phyloP scores from a whole-genome alignment of 2,888 invertebrate genomes.

The Xestobium rufovillosum region DNA sequence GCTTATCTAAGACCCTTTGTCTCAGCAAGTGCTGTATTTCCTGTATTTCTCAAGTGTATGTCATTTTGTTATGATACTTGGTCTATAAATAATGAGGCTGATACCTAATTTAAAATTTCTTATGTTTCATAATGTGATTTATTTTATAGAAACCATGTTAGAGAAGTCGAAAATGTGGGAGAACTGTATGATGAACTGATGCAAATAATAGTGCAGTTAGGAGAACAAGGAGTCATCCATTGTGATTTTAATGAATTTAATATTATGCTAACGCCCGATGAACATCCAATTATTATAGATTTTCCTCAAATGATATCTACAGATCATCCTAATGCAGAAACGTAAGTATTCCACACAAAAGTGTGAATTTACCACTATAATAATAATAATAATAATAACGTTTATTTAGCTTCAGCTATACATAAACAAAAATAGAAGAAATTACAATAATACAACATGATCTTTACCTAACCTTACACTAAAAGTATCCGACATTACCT shows the following conservation, averaged over 20 bases:
- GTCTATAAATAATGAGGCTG: too few species aligned
- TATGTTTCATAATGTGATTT: too few species aligned
- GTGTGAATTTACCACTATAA: constrained; percentile 3
- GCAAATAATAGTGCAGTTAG: constrained; percentile 84
- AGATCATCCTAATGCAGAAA: constrained; percentile 82
- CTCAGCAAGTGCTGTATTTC: too few species aligned
- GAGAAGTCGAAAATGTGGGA: constrained; percentile 61
- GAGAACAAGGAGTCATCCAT: constrained; percentile 93
- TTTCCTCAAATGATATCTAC: constrained; percentile 99
- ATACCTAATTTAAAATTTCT: too few species aligned
- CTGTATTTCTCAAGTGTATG: too few species aligned
- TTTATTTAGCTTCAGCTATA: too few species aligned
- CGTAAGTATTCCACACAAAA: constrained; percentile 48
- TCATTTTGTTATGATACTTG: too few species aligned
- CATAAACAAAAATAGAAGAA: too few species aligned
- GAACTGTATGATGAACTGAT: constrained; percentile 87
- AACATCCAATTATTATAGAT: constrained; percentile 84
- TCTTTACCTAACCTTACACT: too few species aligned
- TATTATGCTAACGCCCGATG: constrained; percentile 76
- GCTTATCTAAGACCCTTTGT: too few species aligned
- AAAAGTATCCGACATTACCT: too few species aligned
- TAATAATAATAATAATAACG: background rate
- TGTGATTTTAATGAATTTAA: constrained; percentile 99
- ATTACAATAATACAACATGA: too few species aligned
- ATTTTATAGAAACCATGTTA: constrained; percentile 49